A percentile compares a stretch with the other conserved stretches of the same genome.
Conservation (phyloP, 2,888 invertebrate species). For the Monopis laevigella region DNA sequence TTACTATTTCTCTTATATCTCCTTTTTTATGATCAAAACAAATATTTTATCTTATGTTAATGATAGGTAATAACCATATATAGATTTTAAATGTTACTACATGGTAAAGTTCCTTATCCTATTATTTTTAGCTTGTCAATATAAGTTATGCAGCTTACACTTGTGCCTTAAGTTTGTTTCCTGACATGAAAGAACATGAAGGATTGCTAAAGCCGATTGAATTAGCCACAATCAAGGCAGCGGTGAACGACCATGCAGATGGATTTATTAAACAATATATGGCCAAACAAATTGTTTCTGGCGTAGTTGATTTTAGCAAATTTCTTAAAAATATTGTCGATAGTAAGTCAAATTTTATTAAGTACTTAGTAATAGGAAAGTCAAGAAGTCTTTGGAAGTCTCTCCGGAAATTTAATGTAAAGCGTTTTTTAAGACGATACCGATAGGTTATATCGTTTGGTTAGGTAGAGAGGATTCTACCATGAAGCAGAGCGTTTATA, state of each 20-base stretch:
- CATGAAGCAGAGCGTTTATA: too few relatives aligned
- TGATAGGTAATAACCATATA: too few relatives aligned
- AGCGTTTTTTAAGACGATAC: too few relatives aligned
- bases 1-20: too few relatives aligned
- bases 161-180: constrained; percentile 55
- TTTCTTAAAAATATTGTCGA: background rate
- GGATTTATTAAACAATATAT: background rate
- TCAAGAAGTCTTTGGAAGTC: too few relatives aligned
- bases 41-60: too few relatives aligned
- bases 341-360: constrained; percentile 1
- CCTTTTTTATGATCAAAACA: too few relatives aligned
- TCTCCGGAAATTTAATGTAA: too few relatives aligned
- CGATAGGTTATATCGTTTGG: too few relatives aligned
- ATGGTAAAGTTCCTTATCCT: too few relatives aligned
- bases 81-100: too few relatives aligned
- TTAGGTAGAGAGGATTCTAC: too few relatives aligned
- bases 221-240: constrained; percentile 31
- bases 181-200: constrained; percentile 56
- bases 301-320: background rate
- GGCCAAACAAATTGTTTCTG: background rate
- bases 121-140: constrained; percentile 40
- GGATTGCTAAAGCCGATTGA: constrained; percentile 40
- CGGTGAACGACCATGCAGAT: constrained; percentile 25
- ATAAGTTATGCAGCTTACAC: constrained; percentile 50
- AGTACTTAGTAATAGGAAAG: background rate